Evolutionary conservation across 2,797 vertebrate species (phyloP), one percentile per base, ranked within the genome.

Genomic region (Pterois miles): DNA sequence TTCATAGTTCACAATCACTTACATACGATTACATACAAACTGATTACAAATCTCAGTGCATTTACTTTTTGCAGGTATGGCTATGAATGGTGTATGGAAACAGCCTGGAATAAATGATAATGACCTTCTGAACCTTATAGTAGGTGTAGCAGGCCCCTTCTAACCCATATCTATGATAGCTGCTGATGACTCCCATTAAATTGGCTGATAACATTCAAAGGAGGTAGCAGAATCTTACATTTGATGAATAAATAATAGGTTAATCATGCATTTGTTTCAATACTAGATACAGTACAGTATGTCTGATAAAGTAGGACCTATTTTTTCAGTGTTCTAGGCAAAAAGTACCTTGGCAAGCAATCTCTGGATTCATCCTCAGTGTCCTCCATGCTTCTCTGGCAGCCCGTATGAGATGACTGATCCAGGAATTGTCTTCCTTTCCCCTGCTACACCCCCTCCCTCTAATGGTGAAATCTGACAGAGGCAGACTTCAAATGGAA

Each of bases 401-500:
- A 80, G 78, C 65, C 36, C 36, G 12, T 53, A 65, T 2, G 46
- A 85, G 62, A 79, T 66, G 74, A 81, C 69, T 86, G 87, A 83
- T 74, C 74, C 88, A 86, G 76, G 74, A 89, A 87, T 81, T 86
- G 84, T 90, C 83, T 88, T 83, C 74, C 52, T 43, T 27, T 53
- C 76, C 71, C 71, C 57, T 23, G 54, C 62, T 65, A 43, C 72
- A 18, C 71, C 67, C 65, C 54, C 66, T 57, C 76, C 74, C 62
- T 80, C 68, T 87, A 82, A 89, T 78, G 86, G 80, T 78, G 76
- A 88, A 91, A 92, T 88, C 85, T 92, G 89, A 92, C 80, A 25
- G 81, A 88, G 82, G 82, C 87, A 87, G 87, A 72, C 89, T 85
- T 90, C 81, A 90, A 88, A 92, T 89, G 87, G 83, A 91, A 91